phyloP scores from a whole-genome alignment of 2,888 invertebrate species.

The Oxycera nigricornis region DNA sequence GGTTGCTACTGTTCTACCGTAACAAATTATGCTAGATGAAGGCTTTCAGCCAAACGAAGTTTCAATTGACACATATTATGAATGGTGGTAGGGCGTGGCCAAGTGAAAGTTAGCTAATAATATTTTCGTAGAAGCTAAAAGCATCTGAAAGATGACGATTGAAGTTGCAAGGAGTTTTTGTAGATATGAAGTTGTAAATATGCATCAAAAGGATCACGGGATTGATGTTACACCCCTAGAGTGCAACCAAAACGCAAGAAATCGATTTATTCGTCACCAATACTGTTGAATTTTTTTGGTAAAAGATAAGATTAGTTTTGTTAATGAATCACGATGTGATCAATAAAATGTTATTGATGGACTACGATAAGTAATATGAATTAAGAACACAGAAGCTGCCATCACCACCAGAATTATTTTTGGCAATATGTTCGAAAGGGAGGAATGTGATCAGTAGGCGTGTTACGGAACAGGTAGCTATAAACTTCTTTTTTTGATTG shows the following conservation, averaged over 20 bases:
- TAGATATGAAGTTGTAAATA: too few relatives aligned
- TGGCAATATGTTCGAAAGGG: background rate
- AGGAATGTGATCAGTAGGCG: too few relatives aligned
- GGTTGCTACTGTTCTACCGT: conserved; percentile 13
- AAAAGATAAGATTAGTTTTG: conserved; percentile 32
- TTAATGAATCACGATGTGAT: conserved; percentile 30
- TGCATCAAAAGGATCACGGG: too few relatives aligned
- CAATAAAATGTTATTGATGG: conserved; percentile 36
- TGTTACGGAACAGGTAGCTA: background rate
- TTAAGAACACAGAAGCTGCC: background rate
- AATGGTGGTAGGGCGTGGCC: conserved; percentile 2
- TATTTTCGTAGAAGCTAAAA: background rate
- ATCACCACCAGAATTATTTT: conserved; percentile 24
- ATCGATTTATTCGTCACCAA: background rate
- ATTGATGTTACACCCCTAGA: too few relatives aligned
- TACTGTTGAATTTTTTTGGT: background rate
- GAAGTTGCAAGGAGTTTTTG: too few relatives aligned
- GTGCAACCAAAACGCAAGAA: too few relatives aligned
- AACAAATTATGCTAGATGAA: background rate
- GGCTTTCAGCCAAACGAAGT: background rate
- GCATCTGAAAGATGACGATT: too few relatives aligned
- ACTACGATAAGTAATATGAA: conserved; percentile 13
- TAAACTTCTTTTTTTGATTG: background rate
- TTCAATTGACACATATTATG: background rate
- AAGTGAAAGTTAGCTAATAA: background rate